A percentile compares a stretch with the other conserved stretches of the same genome.
Conservation (phyloP, 2,113 vertebrate genomes). For the Rhinichthys klamathensis region DNA sequence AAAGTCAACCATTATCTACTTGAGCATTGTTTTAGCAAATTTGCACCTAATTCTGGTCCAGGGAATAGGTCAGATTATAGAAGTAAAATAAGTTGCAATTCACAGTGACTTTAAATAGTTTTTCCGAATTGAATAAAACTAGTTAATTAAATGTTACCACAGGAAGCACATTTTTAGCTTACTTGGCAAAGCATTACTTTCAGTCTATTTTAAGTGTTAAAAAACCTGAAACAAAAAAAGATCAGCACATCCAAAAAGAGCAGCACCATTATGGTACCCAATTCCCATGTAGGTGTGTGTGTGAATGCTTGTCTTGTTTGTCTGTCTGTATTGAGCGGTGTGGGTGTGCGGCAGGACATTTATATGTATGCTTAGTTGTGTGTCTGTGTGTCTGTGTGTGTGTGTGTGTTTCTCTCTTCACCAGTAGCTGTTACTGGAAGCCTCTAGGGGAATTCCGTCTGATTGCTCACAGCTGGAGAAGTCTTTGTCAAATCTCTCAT, state of each 20-base stretch:
- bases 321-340: conserved; percentile 17
- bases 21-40: not conserved
- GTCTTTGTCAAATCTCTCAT: conserved; percentile 47
- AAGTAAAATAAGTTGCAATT: not conserved
- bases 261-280: conserved; percentile 25
- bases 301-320: conserved; percentile 29
- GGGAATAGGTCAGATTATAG: no score
- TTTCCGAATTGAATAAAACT: not conserved
- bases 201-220: conserved; percentile 4
- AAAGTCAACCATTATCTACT: not conserved
- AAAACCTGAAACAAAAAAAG: conserved; percentile 24
- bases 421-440: conserved; percentile 27
- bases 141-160: not conserved
- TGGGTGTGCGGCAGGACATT: conserved; percentile 51
- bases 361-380: conserved; percentile 31
- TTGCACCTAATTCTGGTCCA: not conserved
- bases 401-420: conserved; percentile 40
- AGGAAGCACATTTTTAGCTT: conserved; percentile 9
- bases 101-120: not conserved
- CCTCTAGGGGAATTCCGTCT: conserved; percentile 48
- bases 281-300: conserved; percentile 19
- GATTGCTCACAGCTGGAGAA: conserved; percentile 52
- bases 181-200: not conserved
- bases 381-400: conserved; percentile 43
- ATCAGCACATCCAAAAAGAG: not conserved